phyloP scores from a whole-genome alignment of 1,140 invertebrate genomes.

The Holotrichia oblita region DNA sequence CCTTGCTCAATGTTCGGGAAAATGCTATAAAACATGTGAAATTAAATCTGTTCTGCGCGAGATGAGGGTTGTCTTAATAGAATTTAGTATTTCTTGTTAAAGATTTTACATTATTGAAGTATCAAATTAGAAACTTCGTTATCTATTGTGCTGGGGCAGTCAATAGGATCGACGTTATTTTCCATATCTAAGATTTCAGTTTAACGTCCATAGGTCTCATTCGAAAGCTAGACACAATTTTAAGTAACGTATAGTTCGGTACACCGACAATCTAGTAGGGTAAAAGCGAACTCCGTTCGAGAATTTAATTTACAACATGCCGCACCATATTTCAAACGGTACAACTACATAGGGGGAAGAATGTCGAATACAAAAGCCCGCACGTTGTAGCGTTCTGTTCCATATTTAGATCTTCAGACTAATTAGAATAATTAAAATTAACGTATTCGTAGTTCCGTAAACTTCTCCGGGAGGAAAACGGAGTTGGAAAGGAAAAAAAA shows the following conservation, averaged over 20 bases:
- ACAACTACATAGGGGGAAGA: background rate
- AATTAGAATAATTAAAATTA: conserved; percentile 3
- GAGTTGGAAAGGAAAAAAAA: background rate
- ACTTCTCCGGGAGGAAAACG: no score
- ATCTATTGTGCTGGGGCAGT: no score
- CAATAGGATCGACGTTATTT: no score
- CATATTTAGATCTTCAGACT: background rate
- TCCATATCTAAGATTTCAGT: no score
- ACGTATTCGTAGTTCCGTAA: background rate
- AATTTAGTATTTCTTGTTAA: background rate
- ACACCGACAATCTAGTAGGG: no score
- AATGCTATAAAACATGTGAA: background rate
- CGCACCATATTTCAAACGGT: background rate
- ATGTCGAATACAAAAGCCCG: background rate
- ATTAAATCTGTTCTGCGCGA: background rate
- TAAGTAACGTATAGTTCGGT: no score
- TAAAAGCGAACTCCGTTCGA: no score
- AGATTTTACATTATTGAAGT: no score
- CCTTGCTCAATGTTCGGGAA: background rate
- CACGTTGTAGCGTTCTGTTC: background rate
- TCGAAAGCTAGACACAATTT: no score
- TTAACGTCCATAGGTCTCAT: no score
- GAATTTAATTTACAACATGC: no score
- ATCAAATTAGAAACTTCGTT: no score
- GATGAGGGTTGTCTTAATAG: background rate